Evolutionary conservation across 2,113 vertebrate species (phyloP), one percentile per base, ranked within the genome.

Genomic region (Lagopus leucura): DNA sequence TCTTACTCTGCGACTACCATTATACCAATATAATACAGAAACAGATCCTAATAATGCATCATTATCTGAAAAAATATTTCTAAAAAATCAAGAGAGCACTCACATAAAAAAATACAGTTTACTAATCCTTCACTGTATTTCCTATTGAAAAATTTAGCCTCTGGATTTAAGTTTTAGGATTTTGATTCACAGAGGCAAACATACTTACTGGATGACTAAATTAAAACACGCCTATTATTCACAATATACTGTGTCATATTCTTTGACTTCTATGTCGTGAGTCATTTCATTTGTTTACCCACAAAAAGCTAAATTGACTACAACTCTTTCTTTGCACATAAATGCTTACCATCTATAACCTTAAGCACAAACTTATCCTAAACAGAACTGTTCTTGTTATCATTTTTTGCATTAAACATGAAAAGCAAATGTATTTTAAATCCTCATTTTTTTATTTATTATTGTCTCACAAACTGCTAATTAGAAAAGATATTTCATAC

Each of bases 401-500:
- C 24, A n/a, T 66, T 84, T 82, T 82, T 81, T 88, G 47, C 54
- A 92, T 74, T 92, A 88, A 93, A 42, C 32, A 83, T 71, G 38
- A 65, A 77, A 95, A 96, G n/a, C n/a, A 43, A 87, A 88, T 82
- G 16, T 45, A 96, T 96, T 96, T 94, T 55, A 91, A 93, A 91
- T 55, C 78, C 54, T 12, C 3, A 18, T 55, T 84, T 93, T 78
- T 96, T 88, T 74, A 86, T 97, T 96, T 79, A 95, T 93, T 96
- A 91, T 52, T 91, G 22, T 95, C 94, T 96, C 16, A 13, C 78
- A 96, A 96, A 95, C 78, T 95, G 50, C 88, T 97, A 96, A 98
- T 97, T 97, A 97, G 82, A 94, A 95, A 97, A 97, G 67, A 95
- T 97, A 93, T 95, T 94, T 95, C 90, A 94, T 75, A 87, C 69